phyloP scores from a whole-genome alignment of 2,797 vertebrate species.

The Lophius americanus region DNA sequence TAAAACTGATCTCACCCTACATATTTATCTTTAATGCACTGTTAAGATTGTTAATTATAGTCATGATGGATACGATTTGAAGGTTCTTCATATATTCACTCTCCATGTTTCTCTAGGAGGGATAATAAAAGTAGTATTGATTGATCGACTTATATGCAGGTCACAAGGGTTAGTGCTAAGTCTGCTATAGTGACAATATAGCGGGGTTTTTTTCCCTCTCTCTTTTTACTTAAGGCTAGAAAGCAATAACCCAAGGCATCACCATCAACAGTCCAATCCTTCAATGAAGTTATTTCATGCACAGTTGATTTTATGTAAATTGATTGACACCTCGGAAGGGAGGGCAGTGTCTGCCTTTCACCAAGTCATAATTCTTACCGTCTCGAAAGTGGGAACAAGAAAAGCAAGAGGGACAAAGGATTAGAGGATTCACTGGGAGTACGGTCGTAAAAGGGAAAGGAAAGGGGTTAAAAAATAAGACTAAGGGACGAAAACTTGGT shows the following conservation, averaged over 20 bases:
- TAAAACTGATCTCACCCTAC: conserved; percentile 36
- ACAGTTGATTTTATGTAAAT: conserved; percentile 90
- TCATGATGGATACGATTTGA: conserved; percentile 61
- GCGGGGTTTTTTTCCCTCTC: conserved; percentile 60
- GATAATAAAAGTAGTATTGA: conserved; percentile 76
- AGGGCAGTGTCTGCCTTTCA: conserved; percentile 80
- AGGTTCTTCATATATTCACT: conserved; percentile 69
- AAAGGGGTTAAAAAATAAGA: not conserved
- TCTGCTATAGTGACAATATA: conserved; percentile 77
- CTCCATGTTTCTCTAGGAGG: conserved; percentile 44
- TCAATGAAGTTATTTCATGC: conserved; percentile 89
- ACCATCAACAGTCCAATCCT: conserved; percentile 75
- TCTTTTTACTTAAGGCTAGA: conserved; percentile 71
- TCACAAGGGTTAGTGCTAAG: conserved; percentile 76
- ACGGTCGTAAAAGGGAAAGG: conserved; percentile 6
- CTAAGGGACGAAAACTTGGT: conserved; percentile 11
- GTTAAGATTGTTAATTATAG: conserved; percentile 45
- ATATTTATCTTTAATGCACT: conserved; percentile 51
- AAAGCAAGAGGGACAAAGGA: conserved; percentile 53
- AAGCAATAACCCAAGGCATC: conserved; percentile 76
- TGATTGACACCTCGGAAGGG: conserved; percentile 90
- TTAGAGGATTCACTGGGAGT: conserved; percentile 30
- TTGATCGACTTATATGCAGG: conserved; percentile 74
- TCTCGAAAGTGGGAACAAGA: conserved; percentile 72
- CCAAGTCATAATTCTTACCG: conserved; percentile 86